phyloP scores from a whole-genome alignment of 2,888 invertebrate genomes.

The Choreutis nemorana region DNA sequence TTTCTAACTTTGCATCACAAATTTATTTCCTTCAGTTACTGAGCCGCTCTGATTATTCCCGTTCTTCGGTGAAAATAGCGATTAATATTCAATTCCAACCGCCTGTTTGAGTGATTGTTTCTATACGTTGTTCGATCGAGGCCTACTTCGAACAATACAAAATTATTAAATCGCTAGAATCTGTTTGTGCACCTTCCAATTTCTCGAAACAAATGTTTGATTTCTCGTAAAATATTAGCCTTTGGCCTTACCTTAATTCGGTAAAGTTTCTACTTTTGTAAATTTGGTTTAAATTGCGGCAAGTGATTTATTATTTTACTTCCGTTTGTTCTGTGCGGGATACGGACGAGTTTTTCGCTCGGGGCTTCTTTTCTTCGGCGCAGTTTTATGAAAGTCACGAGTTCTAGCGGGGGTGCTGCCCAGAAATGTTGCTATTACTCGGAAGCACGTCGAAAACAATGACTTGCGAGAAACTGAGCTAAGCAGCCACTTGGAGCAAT shows the following conservation, averaged over 20 bases:
- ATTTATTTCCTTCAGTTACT: slow-evolving; percentile 52
- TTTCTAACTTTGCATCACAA: slow-evolving; percentile 65
- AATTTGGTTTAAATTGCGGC: too few species aligned
- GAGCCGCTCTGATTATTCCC: slow-evolving; percentile 51
- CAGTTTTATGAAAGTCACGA: slow-evolving; percentile 47
- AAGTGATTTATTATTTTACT: too few species aligned
- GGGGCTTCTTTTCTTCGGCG: too few species aligned
- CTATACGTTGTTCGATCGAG: slow-evolving; percentile 30
- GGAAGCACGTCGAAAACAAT: slow-evolving; percentile 55
- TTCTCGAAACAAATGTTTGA: slow-evolving; percentile 36
- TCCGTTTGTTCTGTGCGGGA: neutral
- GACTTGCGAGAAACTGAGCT: slow-evolving; percentile 48
- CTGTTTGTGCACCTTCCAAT: slow-evolving; percentile 31
- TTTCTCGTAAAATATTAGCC: slow-evolving; percentile 34
- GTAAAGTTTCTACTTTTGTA: too few species aligned
- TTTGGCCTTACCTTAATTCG: too few species aligned
- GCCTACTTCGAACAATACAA: slow-evolving; percentile 38
- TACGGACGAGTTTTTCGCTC: too few species aligned
- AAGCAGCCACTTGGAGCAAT: slow-evolving; percentile 61
- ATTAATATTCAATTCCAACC: slow-evolving; percentile 65
- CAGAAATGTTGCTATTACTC: slow-evolving; percentile 53
- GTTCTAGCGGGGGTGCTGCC: slow-evolving; percentile 34
- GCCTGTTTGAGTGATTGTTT: slow-evolving; percentile 63
- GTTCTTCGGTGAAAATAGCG: slow-evolving; percentile 57
- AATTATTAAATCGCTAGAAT: slow-evolving; percentile 42